Percentiles rank a stretch among this genome's conserved stretches.
Evolutionary conservation across 1,140 invertebrate genomes (phyloP).

Genomic region (Drosophila sulfurigaster): DNA sequence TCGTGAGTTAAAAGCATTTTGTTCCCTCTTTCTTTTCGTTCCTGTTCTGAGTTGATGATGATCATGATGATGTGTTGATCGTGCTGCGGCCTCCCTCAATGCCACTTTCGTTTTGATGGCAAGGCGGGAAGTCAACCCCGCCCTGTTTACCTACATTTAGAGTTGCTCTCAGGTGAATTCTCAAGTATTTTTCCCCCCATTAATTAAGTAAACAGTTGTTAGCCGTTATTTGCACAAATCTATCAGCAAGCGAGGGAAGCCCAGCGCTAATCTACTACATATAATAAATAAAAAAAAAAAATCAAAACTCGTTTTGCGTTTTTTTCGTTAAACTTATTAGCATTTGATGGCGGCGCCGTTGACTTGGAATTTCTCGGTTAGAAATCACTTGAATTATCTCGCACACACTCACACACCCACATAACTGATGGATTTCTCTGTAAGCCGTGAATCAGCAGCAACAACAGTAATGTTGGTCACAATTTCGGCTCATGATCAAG

Average conservation of each 20-base stretch:
- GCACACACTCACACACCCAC: slow-evolving; percentile 5
- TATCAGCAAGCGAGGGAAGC: slow-evolving; percentile 61
- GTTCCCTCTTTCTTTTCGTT: slow-evolving; percentile 17
- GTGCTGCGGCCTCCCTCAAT: slow-evolving; percentile 18
- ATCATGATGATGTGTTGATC: not conserved
- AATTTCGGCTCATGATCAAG: slow-evolving; percentile 42
- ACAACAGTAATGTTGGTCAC: slow-evolving; percentile 18
- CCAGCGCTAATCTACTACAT: slow-evolving; percentile 33
- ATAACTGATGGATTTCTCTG: slow-evolving; percentile 42
- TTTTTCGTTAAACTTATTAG: slow-evolving; percentile 59
- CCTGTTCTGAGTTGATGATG: not conserved
- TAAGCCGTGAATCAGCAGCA: slow-evolving; percentile 59
- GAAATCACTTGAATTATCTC: slow-evolving; percentile 16
- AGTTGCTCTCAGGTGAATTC: slow-evolving; percentile 7
- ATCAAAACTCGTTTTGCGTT: slow-evolving; percentile 47
- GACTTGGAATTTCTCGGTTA: slow-evolving; percentile 42
- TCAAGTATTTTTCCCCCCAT: slow-evolving; percentile 72
- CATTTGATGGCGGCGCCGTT: slow-evolving; percentile 54
- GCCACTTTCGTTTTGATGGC: slow-evolving; percentile 19
- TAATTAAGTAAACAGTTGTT: slow-evolving; percentile 69
- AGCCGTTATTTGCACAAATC: slow-evolving; percentile 34
- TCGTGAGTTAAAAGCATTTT: slow-evolving; percentile 34
- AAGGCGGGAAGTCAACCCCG: slow-evolving; percentile 10
- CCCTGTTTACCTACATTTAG: slow-evolving; percentile 54
- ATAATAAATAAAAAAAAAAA: slow-evolving; percentile 12